Evolutionary conservation across 2,113 vertebrate species (phyloP).

Genomic region (Crotalus horridus): DNA sequence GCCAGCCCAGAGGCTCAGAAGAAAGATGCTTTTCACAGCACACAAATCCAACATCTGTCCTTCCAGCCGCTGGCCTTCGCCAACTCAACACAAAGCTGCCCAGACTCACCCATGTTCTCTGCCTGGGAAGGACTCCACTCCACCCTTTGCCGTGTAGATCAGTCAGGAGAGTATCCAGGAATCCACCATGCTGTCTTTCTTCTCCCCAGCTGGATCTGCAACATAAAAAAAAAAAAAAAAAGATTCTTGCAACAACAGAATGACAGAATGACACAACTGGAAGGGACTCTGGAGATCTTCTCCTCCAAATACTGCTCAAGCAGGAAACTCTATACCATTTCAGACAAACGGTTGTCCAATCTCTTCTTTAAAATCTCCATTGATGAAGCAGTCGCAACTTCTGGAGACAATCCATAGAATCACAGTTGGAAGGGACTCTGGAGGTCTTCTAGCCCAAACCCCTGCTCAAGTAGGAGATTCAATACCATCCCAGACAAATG

Average conservation of each 20-base stretch:
- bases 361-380: neutral
- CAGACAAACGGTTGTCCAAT: neutral
- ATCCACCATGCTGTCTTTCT: neutral
- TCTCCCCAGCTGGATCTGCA: neutral
- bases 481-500: neutral
- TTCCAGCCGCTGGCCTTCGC: conserved; percentile 5
- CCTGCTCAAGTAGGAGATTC: neutral
- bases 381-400: neutral
- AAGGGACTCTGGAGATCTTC: neutral
- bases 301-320: neutral
- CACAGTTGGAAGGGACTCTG: neutral
- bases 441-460: neutral
- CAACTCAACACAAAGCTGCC: neutral
- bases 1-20: neutral
- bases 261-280: neutral
- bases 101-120: neutral
- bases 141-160: neutral
- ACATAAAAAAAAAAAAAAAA: neutral
- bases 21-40: conserved; percentile 17
- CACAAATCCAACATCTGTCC: conserved; percentile 27
- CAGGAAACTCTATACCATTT: neutral
- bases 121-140: neutral
- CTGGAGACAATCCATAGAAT: neutral
- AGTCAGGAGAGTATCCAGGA: neutral
- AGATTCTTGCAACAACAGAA: neutral